phyloP scores from a whole-genome alignment of 2,797 vertebrate genomes.

The Prionace glauca region DNA sequence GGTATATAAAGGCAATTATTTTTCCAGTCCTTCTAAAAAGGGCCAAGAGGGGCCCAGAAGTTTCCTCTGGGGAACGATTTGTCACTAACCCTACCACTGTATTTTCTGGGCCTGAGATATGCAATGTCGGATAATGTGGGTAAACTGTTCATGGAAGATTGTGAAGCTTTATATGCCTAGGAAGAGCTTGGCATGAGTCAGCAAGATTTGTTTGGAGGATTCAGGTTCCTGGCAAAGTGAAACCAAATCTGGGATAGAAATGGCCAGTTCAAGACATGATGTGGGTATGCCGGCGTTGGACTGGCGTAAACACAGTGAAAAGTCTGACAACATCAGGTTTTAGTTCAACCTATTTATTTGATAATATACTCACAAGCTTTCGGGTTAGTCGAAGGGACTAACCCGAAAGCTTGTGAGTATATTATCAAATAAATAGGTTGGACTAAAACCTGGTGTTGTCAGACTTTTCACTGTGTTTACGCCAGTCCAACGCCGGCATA shows the following conservation, averaged over 20 bases:
- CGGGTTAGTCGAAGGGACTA: no score
- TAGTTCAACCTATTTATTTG: no score
- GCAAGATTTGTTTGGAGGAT: background rate
- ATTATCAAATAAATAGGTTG: no score
- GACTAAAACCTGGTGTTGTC: no score
- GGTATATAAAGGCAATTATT: background rate
- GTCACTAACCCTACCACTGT: background rate
- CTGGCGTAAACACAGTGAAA: no score
- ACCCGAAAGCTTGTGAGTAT: no score
- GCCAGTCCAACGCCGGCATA: no score
- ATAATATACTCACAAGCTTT: no score
- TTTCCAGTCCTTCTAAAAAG: background rate
- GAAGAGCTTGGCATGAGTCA: background rate
- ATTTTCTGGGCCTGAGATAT: background rate
- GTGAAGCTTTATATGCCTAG: background rate
- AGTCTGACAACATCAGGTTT: no score
- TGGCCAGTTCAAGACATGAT: background rate
- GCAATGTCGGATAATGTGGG: no score
- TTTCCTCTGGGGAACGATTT: background rate
- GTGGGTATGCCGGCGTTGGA: no score
- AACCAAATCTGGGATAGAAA: background rate
- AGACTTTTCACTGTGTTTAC: no score
- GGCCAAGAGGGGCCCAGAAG: background rate
- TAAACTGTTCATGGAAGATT: background rate
- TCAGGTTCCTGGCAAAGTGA: background rate